These are phyloP conservation scores for Sinopyrophorus schimmeli DNA, from an alignment of 2,888 invertebrate genomes.

Conservation along the genomic window DNA sequence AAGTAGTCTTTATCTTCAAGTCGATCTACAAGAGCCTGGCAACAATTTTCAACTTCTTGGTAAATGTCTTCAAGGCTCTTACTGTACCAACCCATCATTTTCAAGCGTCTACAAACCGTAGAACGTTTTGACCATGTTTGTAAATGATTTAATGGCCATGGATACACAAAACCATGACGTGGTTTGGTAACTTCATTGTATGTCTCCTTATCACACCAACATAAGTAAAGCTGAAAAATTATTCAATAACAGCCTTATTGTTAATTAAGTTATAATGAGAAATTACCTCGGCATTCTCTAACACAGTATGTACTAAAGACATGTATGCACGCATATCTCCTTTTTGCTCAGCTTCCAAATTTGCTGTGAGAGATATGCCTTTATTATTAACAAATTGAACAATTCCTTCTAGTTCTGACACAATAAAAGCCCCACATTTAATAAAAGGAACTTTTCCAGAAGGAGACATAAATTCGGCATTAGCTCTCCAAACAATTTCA, in stretches of 20 bases:
- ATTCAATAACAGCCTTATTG: conserved; percentile 6
- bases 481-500: conserved; percentile 78
- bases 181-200: conserved; percentile 79
- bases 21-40: conserved; percentile 82
- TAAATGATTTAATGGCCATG: conserved; percentile 87
- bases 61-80: conserved; percentile 79
- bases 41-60: conserved; percentile 80
- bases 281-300: conserved; percentile 86
- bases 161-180: conserved; percentile 87
- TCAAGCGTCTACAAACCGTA: conserved; percentile 70
- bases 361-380: conserved; percentile 73
- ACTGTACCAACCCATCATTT: conserved; percentile 80
- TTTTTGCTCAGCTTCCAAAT: conserved; percentile 74
- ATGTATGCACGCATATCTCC: conserved; percentile 94
- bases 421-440: conserved; percentile 84
- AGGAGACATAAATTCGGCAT: conserved; percentile 97
- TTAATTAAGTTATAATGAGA: background rate
- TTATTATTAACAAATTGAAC: conserved; percentile 87
- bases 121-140: conserved; percentile 78
- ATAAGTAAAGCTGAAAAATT: conserved; percentile 72
- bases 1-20: conserved; percentile 81
- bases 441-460: conserved; percentile 92
- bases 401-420: conserved; percentile 90
- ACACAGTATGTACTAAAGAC: conserved; percentile 83
- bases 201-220: conserved; percentile 82